Base-by-base conservation (phyloP, 2,113 vertebrate species). In the Hyla sarda region DNA sequence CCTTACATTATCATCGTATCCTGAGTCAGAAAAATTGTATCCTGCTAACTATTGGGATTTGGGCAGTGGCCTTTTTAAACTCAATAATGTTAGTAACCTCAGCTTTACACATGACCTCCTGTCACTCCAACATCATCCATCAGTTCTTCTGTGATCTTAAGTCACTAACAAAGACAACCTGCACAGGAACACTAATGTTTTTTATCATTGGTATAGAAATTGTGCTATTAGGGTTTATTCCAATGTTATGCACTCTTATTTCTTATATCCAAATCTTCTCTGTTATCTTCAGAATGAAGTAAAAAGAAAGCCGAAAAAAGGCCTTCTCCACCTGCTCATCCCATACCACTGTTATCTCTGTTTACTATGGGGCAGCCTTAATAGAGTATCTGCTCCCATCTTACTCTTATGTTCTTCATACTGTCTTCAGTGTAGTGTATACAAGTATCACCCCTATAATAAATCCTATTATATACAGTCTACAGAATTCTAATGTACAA, bases 321-420 rank as follows among this genome's bases (percentile, higher is more conserved):
- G 14, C 65, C 65, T 69, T 71, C 34, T 71, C 32, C 19, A 37
- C 67, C 67, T 71, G 65, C 65, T 69, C 65, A 7, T 69, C 65
- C 65, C 65, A 69, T 30, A 10, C 34, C 65, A 69, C 32, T 2
- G 34, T 37, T 3, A 41, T 71, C 17, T 21, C 7, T 41, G 11
- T 71, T 71, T 71, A 71, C 19, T 41, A 41, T 41, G 67, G 32
- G 34, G 2, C 67, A 21, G 0, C 6, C 19, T 16, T 76, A 81
- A 88, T 87, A 30, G 12, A 4, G 1, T 48, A 9, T 12, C 50
- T 89, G 9, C 50, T 82, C 8, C 90, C 89, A 69, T 0, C 62
- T 5, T 76, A 76, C 16, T 52, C 74, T 32, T 14, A 52, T 28
- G 25, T 52, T 30, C 48, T 52, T 0, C 47, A 76, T 50, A 3